phyloP scores from a whole-genome alignment of 2,888 invertebrate genomes.

The Leptopilina myrica region DNA sequence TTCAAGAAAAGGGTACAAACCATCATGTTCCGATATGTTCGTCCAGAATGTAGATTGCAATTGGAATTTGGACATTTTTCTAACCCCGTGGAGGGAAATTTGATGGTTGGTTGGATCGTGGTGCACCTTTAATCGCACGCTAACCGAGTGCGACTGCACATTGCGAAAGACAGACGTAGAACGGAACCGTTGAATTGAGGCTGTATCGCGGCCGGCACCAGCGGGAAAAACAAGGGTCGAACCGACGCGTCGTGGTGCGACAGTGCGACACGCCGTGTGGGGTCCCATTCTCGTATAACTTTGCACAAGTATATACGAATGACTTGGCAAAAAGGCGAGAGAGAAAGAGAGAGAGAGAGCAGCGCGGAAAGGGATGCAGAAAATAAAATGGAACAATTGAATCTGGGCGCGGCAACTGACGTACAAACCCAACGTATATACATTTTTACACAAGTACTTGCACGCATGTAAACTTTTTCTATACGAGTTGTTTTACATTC shows the following conservation, averaged over 20 bases:
- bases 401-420: conserved; percentile 33
- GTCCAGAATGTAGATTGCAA: too few relatives aligned
- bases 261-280: conserved; percentile 13
- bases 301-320: conserved; percentile 12
- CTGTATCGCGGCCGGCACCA: background rate
- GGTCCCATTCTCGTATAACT: conserved; percentile 27
- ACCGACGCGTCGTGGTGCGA: conserved; percentile 5
- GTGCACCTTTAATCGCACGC: conserved; percentile 28
- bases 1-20: too few relatives aligned
- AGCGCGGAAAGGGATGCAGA: conserved; percentile 1
- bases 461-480: background rate
- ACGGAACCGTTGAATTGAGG: conserved; percentile 18
- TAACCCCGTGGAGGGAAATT: conserved; percentile 16
- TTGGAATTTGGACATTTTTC: background rate
- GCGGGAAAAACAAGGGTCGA: conserved; percentile 29
- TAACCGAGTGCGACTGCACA: conserved; percentile 7
- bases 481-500: background rate
- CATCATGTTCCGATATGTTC: too few relatives aligned
- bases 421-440: background rate
- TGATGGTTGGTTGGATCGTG: conserved; percentile 1
- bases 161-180: conserved; percentile 27
- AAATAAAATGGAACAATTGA: conserved; percentile 38
- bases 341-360: background rate
- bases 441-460: background rate
- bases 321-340: conserved; percentile 32